phyloP scores from a whole-genome alignment of 2,113 vertebrate genomes.

The Cyprichromis sp. region DNA sequence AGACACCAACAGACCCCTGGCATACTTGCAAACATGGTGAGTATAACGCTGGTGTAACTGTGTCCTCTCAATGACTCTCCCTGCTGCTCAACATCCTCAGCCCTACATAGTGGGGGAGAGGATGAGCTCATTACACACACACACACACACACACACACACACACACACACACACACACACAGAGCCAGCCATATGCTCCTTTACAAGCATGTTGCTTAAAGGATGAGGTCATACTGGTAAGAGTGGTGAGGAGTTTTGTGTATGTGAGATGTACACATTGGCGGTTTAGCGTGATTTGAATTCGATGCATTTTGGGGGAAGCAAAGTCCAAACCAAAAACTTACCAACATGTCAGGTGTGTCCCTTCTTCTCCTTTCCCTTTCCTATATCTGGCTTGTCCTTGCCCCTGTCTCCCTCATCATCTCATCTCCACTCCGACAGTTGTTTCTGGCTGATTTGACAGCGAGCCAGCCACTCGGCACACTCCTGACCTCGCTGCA shows the following conservation, averaged over 20 bases:
- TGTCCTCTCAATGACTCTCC: slow-evolving; percentile 42
- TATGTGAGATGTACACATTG: neutral
- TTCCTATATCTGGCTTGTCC: neutral
- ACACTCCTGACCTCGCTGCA: slow-evolving; percentile 57
- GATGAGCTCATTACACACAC: slow-evolving; percentile 48
- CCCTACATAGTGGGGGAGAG: slow-evolving; percentile 8
- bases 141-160: slow-evolving; percentile 24
- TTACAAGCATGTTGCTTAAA: slow-evolving; percentile 34
- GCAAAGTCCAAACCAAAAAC: neutral
- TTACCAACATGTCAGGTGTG: neutral
- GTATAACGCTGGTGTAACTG: neutral
- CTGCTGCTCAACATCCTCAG: slow-evolving; percentile 43
- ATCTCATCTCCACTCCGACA: slow-evolving; percentile 40
- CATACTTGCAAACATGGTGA: neutral
- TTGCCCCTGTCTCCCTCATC: slow-evolving; percentile 20
- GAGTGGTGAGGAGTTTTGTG: neutral
- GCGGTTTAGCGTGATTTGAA: neutral
- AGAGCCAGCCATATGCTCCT: slow-evolving; percentile 42
- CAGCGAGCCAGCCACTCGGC: slow-evolving; percentile 57
- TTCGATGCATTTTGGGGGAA: neutral
- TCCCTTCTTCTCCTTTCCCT: neutral
- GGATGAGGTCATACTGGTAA: slow-evolving; percentile 45
- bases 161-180: neutral
- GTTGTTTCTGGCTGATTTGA: slow-evolving; percentile 60
- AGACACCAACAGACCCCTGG: neutral